These are phyloP conservation scores for Octonoba sinensis DNA, from an alignment of 2,888 invertebrate species.

Conservation along the genomic window DNA sequence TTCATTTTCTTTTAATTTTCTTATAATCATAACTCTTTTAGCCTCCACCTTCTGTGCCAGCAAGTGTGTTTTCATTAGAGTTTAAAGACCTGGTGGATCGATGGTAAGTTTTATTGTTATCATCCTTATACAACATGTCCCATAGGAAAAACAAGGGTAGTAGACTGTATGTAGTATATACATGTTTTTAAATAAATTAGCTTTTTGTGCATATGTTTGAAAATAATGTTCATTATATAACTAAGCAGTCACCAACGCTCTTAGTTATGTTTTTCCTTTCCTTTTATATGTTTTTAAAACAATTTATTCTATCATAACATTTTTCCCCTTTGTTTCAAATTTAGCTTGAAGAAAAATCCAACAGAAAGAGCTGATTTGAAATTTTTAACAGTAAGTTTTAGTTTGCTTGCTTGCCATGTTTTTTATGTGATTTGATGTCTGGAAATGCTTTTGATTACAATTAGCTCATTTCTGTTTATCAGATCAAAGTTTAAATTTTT, in stretches of 20 bases:
- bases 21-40: conserved; percentile 40
- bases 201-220: no score
- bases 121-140: no score
- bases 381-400: conserved; percentile 80
- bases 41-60: conserved; percentile 89
- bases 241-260: no score
- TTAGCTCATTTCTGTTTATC: no score
- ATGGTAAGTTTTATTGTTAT: conserved; percentile 77
- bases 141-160: no score
- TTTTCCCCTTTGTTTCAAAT: conserved; percentile 45
- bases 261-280: background rate
- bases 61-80: conserved; percentile 87
- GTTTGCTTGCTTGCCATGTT: conserved; percentile 22
- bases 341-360: conserved; percentile 90
- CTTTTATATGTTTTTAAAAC: conserved; percentile 1
- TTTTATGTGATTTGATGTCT: no score
- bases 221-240: no score
- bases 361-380: conserved; percentile 95
- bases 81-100: conserved; percentile 97
- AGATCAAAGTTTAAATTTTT: background rate
- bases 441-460: no score
- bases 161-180: no score
- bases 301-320: background rate
- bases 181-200: no score
- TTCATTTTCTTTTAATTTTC: background rate